Base-by-base conservation (phyloP, 2,888 invertebrate species). In the Cremastinae sp. region DNA sequence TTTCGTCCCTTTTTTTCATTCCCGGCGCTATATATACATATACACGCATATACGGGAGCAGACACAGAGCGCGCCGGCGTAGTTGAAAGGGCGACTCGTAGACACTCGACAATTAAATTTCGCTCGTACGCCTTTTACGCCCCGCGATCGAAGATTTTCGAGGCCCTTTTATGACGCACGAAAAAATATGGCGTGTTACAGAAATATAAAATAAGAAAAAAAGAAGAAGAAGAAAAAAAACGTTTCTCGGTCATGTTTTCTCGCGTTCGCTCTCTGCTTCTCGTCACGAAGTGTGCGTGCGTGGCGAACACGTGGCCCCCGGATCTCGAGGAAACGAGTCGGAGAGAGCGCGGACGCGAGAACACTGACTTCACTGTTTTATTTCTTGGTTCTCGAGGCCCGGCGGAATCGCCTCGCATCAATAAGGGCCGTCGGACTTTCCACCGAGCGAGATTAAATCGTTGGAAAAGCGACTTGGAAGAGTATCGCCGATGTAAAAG, bases 241-340 rank as follows among this genome's bases (percentile, higher is more conserved):
- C n/a, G 41, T 69, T 16, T 58, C 41, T 18, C 34, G 41, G 22
- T 28, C 22, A 41, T 51, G 45, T 45, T n/a, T 41, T 14, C n/a
- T 20, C 51, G 18, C 0, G 14, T 9, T 74, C 79, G 14, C n/a
- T 74, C 79, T 86, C 88, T 87, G 86, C 79, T 85, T 82, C 82
- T 86, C 85, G 83, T 87, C 86, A 85, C 79, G 49, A 20, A 4
- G 14, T 45, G 45, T 12, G 12, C 9, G 12, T 28, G 69, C 18
- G 79, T 51, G 78, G 80, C 78, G 78, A 86, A 84, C 87, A 87
- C 86, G 86, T 86, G 87, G 85, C 84, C 80, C n/a, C 80, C 56
- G 12, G 28, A 56, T 43, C 54, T 45, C 18, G 5, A 4, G 10
- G 16, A 58, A 66, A 34, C 43, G 28, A 28, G 28, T 28, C 28